A percentile compares a stretch with the other conserved stretches of the same genome.
Conservation (phyloP, 2,888 invertebrate species). For the Thereva unica region DNA sequence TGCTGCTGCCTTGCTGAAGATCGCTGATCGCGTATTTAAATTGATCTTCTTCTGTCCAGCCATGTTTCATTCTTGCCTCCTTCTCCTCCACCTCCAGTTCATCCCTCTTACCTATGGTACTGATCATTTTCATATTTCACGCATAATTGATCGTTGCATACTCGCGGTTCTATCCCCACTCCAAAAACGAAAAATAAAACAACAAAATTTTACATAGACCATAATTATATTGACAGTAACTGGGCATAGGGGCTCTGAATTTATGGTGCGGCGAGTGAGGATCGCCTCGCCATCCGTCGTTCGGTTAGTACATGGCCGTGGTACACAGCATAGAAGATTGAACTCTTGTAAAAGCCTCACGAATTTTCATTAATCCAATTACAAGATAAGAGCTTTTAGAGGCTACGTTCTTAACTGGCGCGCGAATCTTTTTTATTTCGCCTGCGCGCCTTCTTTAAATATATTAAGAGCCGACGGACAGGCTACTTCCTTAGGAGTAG, state of each 20-base stretch:
- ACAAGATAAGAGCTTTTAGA: constrained; percentile 40
- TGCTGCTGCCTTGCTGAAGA: too few species aligned
- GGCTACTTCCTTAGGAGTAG: constrained; percentile 9
- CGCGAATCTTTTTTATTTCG: constrained; percentile 18
- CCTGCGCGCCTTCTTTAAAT: constrained; percentile 18
- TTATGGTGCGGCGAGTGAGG: constrained; percentile 19
- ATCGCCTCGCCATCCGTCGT: not conserved
- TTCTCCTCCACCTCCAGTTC: not conserved
- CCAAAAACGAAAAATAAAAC: not conserved
- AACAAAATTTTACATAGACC: not conserved
- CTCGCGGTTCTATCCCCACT: constrained; percentile 22
- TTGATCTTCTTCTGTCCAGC: constrained; percentile 34
- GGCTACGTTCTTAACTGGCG: constrained; percentile 27
- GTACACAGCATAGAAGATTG: not conserved
- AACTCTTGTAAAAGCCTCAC: constrained; percentile 38
- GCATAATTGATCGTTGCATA: constrained; percentile 41
- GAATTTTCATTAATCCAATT: constrained; percentile 44
- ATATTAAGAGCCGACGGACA: not conserved
- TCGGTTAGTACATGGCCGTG: not conserved
- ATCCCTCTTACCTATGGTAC: not conserved
- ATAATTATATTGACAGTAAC: constrained; percentile 34
- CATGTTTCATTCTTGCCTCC: constrained; percentile 12
- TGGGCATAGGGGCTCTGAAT: constrained; percentile 6
- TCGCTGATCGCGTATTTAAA: constrained; percentile 19
- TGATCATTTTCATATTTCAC: constrained; percentile 44